Percentiles rank a stretch among this genome's conserved stretches.
phyloP scores from a whole-genome alignment of 2,888 invertebrate genomes.

The Iselma pallidipennis region DNA sequence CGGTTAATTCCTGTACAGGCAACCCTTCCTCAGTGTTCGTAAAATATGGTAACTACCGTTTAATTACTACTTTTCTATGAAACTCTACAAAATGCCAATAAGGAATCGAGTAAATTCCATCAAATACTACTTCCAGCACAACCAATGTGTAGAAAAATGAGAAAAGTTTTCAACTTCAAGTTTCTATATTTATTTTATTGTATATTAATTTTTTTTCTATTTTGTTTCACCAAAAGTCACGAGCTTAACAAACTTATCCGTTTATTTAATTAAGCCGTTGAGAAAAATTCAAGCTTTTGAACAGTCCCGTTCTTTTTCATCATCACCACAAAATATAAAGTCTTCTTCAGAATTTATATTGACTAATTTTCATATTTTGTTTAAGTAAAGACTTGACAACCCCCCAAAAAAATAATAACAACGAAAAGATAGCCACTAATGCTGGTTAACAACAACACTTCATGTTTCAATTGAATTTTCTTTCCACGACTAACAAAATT shows the following conservation, averaged over 20 bases:
- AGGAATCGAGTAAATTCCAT: too few species aligned
- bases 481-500: neutral
- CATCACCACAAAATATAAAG: neutral
- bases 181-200: neutral
- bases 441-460: neutral
- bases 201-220: neutral
- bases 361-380: conserved; percentile 21
- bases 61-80: too few species aligned
- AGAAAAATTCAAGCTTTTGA: conserved; percentile 3
- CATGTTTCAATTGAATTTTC: neutral
- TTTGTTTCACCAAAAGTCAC: neutral
- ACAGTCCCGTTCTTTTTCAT: neutral
- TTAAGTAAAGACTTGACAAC: neutral
- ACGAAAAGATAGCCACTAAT: neutral
- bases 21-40: too few species aligned
- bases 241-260: conserved; percentile 6
- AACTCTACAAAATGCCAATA: too few species aligned
- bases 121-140: too few species aligned
- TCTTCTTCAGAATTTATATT: conserved; percentile 16
- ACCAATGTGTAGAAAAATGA: too few species aligned
- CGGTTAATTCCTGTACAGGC: too few species aligned
- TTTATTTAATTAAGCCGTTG: conserved; percentile 12
- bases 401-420: conserved; percentile 6
- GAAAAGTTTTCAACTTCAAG: neutral
- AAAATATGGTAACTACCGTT: too few species aligned